Percentiles rank a stretch among this genome's conserved stretches.
These are phyloP conservation scores for Colossoma macropomum DNA, from an alignment of 2,113 vertebrate species.

Conservation along the genomic window DNA sequence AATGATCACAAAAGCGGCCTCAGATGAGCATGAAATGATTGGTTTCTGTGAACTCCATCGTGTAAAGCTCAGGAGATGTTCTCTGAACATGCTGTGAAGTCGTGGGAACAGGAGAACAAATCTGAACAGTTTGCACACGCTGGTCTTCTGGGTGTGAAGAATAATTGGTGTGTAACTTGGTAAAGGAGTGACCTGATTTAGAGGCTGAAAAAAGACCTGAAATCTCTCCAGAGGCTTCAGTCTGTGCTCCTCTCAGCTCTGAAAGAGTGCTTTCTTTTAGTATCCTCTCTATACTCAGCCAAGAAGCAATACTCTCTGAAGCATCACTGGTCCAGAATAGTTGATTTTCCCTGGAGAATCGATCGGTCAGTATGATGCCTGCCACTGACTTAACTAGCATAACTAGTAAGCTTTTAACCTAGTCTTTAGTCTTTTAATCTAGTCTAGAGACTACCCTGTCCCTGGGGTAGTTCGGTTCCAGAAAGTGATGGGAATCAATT, in stretches of 20 bases:
- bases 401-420: slow-evolving; percentile 15
- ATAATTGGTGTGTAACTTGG: slow-evolving; percentile 33
- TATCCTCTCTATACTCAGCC: not conserved
- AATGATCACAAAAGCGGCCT: not conserved
- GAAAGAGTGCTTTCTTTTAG: not conserved
- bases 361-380: not conserved
- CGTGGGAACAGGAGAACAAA: not conserved
- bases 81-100: not conserved
- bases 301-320: not conserved
- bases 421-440: not conserved
- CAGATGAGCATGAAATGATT: not conserved
- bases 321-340: slow-evolving; percentile 17
- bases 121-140: not conserved
- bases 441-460: too few species aligned
- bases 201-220: slow-evolving; percentile 26
- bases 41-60: not conserved
- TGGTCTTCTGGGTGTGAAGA: slow-evolving; percentile 9
- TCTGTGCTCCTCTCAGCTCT: slow-evolving; percentile 1
- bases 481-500: too few species aligned
- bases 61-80: not conserved
- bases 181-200: slow-evolving; percentile 42
- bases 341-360: slow-evolving; percentile 14
- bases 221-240: not conserved
- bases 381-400: not conserved
- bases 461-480: too few species aligned